Evolutionary conservation across 2,113 vertebrate genomes (phyloP), one percentile per base, ranked within the genome.

Genomic region (Gambusia affinis): DNA sequence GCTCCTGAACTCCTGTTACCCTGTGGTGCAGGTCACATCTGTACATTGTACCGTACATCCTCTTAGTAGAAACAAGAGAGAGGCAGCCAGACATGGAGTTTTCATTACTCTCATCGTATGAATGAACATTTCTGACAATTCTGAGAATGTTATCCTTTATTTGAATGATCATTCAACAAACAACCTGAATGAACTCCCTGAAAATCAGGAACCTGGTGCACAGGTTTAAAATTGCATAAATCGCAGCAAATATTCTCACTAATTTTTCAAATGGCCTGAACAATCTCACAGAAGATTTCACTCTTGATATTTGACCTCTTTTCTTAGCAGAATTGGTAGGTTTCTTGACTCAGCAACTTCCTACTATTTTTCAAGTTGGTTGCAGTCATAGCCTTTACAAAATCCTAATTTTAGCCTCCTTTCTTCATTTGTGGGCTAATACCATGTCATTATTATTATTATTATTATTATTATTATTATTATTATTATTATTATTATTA

Each of bases 1-100:
- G 86, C 89, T 93, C 90, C 92, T 92, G 87, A 87, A 88, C 81
- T 78, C 83, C 79, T 60, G 69, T 80, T 78, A 86, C 60, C 60
- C 67, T 70, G 68, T 69, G 71, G 69, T 33, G 12, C 70, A 51
- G 87, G 60, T 79, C 70, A 76, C 62, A 73, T 67, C 64, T 8
- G 17, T 24, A 15, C 12, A 66, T 39, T 7, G 15, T 19, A 42
- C 39, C 39, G 12, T 42, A 8, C 11, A 67, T 39, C 61, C 1
- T 39, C 31, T 60, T 1, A 0, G 37, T 37, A 42, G 24, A 51
- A 51, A 70, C 44, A 3, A 73, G 63, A 61, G 30, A 22, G 12
- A 67, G 24, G 65, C 31, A 57, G 31, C 60, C 35, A 57, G 31
- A 54, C 0, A 29, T n/a, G 7, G n/a, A 33, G 64, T 28, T 70